Percentiles rank a stretch among this genome's conserved stretches.
Evolutionary conservation across 2,113 vertebrate species (phyloP).

Genomic region (Grallaria varia): DNA sequence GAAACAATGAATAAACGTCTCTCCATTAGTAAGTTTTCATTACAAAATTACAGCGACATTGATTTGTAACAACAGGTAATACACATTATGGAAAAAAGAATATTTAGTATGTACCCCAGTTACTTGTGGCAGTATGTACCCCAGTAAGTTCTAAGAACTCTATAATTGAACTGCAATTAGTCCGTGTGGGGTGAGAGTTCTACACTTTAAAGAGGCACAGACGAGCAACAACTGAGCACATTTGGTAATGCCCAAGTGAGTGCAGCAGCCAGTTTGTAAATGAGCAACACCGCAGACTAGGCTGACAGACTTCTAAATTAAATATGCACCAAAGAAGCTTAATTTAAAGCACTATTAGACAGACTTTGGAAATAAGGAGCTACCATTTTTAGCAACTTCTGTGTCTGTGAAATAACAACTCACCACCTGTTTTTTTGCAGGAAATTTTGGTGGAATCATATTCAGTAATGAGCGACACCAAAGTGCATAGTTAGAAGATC

Average conservation of each 20-base stretch:
- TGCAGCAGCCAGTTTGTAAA: slow-evolving; percentile 4
- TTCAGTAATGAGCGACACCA: neutral
- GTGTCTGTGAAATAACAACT: slow-evolving; percentile 40
- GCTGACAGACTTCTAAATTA: slow-evolving; percentile 28
- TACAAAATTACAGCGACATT: neutral
- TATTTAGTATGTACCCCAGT: neutral
- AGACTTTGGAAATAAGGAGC: slow-evolving; percentile 20
- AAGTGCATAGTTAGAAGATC: neutral
- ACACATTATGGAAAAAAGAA: neutral
- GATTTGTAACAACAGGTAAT: neutral
- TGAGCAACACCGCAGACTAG: neutral
- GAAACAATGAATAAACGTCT: neutral
- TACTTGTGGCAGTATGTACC: neutral
- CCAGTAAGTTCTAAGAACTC: neutral
- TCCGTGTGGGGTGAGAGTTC: neutral
- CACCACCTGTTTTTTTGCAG: slow-evolving; percentile 29
- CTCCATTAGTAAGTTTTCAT: neutral
- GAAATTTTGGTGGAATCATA: neutral
- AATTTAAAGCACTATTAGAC: neutral
- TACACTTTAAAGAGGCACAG: neutral
- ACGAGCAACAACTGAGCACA: neutral
- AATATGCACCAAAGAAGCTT: neutral
- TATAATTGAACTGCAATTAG: neutral
- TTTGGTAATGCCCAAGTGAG: neutral
- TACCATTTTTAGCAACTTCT: slow-evolving; percentile 33